Percentiles rank a stretch among this genome's conserved stretches.
Evolutionary conservation across 2,113 vertebrate species (phyloP).

Genomic region (Anas platyrhynchos): DNA sequence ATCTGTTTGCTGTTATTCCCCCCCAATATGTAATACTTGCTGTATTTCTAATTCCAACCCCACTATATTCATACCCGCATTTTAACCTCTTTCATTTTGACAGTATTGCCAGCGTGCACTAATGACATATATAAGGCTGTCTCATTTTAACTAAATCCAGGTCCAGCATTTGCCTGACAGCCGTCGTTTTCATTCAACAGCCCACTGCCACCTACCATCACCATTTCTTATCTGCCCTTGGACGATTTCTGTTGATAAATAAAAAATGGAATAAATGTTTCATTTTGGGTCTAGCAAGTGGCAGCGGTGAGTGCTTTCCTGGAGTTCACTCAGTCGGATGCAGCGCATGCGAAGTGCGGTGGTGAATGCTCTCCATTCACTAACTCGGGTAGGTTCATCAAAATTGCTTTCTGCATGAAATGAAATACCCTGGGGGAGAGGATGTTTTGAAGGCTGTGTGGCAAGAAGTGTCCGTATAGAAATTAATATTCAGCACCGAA

Average conservation of each 20-base stretch:
- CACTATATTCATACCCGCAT: background rate
- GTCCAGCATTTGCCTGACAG: background rate
- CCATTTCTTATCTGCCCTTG: background rate
- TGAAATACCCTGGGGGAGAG: constrained; percentile 24
- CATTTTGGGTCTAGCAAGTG: background rate
- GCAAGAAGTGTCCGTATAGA: constrained; percentile 18
- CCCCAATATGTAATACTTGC: background rate
- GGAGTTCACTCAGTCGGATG: background rate
- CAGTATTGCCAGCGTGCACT: background rate
- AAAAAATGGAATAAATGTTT: constrained; percentile 11
- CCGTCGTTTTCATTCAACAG: background rate
- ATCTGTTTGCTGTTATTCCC: background rate
- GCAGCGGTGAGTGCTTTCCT: background rate
- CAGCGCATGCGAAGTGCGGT: background rate
- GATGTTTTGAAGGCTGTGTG: constrained; percentile 42
- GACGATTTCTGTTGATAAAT: background rate
- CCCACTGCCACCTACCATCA: background rate
- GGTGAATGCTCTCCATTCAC: background rate
- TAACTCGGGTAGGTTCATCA: constrained; percentile 38
- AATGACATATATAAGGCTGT: background rate
- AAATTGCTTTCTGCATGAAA: constrained; percentile 48
- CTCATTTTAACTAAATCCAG: background rate
- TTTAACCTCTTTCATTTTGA: background rate
- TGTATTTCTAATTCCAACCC: background rate
- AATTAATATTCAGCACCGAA: constrained; percentile 53